These are phyloP conservation scores for Hyalella azteca DNA, from an alignment of 2,888 invertebrate species.

Conservation along the genomic window DNA sequence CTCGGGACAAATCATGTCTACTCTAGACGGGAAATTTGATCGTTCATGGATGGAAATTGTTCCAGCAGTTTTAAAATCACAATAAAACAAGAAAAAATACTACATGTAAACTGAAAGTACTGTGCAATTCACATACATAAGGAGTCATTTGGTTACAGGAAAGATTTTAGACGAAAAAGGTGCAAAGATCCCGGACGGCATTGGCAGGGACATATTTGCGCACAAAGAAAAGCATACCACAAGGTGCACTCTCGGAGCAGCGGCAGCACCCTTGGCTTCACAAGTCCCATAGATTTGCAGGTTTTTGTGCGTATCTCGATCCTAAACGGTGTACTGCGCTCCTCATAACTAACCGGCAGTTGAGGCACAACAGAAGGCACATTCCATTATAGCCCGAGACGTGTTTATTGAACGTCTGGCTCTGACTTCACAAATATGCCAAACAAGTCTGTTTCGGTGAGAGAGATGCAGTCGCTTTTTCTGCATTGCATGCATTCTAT, in stretches of 20 bases:
- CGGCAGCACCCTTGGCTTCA: background rate
- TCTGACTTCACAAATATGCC: constrained; percentile 4
- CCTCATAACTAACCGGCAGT: constrained; percentile 28
- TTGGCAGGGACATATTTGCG: background rate
- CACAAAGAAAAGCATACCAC: background rate
- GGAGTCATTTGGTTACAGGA: too few relatives aligned
- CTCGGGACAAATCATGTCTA: too few relatives aligned
- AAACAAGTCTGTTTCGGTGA: too few relatives aligned
- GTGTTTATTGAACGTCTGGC: constrained; percentile 4
- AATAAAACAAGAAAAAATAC: too few relatives aligned
- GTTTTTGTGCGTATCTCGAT: background rate
- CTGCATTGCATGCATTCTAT: too few relatives aligned
- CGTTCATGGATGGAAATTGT: too few relatives aligned
- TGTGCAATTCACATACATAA: too few relatives aligned
- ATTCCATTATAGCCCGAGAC: constrained; percentile 25
- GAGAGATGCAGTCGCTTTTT: too few relatives aligned
- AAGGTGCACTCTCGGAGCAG: background rate
- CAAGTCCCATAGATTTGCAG: background rate
- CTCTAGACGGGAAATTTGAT: too few relatives aligned
- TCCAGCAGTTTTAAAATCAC: too few relatives aligned
- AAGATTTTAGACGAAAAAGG: too few relatives aligned
- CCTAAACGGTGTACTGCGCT: background rate
- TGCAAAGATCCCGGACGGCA: background rate
- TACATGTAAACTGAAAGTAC: too few relatives aligned
- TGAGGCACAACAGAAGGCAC: constrained; percentile 12